Evolutionary conservation across 2,113 vertebrate species (phyloP).

Genomic region (Halcyon senegalensis): DNA sequence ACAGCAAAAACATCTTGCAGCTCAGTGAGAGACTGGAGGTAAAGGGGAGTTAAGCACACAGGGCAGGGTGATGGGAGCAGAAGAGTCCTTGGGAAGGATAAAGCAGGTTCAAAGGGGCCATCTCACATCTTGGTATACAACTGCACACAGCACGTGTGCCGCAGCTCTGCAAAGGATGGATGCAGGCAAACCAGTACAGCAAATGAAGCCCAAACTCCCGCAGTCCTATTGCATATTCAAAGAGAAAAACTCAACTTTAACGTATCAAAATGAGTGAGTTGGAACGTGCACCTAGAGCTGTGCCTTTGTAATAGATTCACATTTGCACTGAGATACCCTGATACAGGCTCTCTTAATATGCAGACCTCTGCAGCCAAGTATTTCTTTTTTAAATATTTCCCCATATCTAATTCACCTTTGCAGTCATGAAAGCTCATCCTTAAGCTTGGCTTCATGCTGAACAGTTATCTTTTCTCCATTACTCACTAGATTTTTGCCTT

Average conservation of each 20-base stretch:
- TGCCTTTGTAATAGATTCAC: background rate
- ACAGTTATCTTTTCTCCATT: background rate
- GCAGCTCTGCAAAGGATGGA: background rate
- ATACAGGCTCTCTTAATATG: background rate
- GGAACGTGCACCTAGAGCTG: background rate
- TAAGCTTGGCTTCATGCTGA: background rate
- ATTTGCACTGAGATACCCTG: background rate
- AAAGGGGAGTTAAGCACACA: background rate
- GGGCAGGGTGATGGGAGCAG: background rate
- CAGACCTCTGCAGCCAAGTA: background rate
- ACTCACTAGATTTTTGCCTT: conserved; percentile 16
- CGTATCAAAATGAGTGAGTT: background rate
- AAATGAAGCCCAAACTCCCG: background rate
- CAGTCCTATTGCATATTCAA: background rate
- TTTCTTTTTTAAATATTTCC: background rate
- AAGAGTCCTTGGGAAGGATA: background rate
- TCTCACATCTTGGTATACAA: background rate
- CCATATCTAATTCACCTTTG: background rate
- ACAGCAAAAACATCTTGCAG: background rate
- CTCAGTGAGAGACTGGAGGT: background rate
- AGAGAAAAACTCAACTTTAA: background rate
- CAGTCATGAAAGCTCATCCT: background rate
- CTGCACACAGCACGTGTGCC: background rate
- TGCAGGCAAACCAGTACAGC: background rate
- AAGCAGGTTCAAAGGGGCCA: background rate